These are phyloP conservation scores for Antechinus flavipes DNA, from an alignment of 2,113 vertebrate genomes.

Conservation along the genomic window DNA sequence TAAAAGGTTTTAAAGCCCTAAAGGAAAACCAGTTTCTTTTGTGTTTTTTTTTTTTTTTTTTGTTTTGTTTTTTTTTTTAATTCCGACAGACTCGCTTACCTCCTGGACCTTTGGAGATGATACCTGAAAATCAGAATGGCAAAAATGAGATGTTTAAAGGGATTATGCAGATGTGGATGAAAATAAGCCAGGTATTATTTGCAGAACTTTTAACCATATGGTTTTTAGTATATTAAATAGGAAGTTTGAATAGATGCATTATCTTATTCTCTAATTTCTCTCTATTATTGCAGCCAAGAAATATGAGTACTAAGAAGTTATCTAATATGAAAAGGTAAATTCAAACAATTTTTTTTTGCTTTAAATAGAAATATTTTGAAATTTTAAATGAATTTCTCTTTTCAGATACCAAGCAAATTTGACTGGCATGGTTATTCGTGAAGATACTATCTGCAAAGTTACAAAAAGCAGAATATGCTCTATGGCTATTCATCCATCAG, in stretches of 20 bases:
- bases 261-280: slow-evolving; percentile 35
- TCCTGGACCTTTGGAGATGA: slow-evolving; percentile 85
- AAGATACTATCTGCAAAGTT: slow-evolving; percentile 86
- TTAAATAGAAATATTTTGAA: slow-evolving; percentile 46
- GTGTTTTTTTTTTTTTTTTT: background rate
- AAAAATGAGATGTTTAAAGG: slow-evolving; percentile 56
- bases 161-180: slow-evolving; percentile 78
- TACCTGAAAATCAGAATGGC: slow-evolving; percentile 61
- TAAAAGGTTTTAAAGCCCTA: background rate
- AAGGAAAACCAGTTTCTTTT: background rate
- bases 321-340: slow-evolving; percentile 79
- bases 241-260: background rate
- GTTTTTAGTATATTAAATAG: slow-evolving; percentile 18
- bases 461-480: slow-evolving; percentile 85
- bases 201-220: background rate
- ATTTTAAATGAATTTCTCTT: slow-evolving; percentile 46
- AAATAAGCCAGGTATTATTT: slow-evolving; percentile 82
- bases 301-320: background rate
- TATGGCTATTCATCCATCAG: slow-evolving; percentile 90
- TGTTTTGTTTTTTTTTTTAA: background rate
- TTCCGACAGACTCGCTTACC: slow-evolving; percentile 78
- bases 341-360: slow-evolving; percentile 36
- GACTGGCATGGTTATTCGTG: slow-evolving; percentile 83
- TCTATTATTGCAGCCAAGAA: slow-evolving; percentile 67
- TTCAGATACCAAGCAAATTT: slow-evolving; percentile 87